These are phyloP conservation scores for Notiomystis cincta DNA, from an alignment of 2,113 vertebrate genomes.

Conservation along the genomic window DNA sequence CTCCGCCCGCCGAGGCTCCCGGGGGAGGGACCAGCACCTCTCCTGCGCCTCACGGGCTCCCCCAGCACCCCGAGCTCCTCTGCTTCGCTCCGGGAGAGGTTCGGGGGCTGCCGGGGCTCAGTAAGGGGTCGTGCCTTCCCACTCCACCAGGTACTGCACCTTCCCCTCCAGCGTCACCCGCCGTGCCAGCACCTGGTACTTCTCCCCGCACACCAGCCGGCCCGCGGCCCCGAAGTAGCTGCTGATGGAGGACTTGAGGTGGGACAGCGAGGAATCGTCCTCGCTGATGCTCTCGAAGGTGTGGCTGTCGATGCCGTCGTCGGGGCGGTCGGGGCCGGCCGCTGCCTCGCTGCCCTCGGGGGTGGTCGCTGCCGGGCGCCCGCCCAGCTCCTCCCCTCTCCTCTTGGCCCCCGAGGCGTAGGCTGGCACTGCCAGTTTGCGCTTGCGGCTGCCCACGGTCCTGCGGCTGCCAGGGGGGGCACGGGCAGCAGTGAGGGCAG, in stretches of 20 bases:
- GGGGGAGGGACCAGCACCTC: background rate
- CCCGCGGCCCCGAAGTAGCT: slow-evolving; percentile 89
- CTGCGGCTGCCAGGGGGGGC: slow-evolving; percentile 47
- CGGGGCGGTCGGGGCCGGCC: slow-evolving; percentile 49
- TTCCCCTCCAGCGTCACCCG: slow-evolving; percentile 87
- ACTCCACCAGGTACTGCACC: slow-evolving; percentile 94
- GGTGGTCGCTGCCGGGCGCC: slow-evolving; percentile 16
- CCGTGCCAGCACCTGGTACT: slow-evolving; percentile 91
- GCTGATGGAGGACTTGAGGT: slow-evolving; percentile 93
- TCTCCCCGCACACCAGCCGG: slow-evolving; percentile 87
- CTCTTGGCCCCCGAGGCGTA: slow-evolving; percentile 76
- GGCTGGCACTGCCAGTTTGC: slow-evolving; percentile 81
- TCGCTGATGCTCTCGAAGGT: slow-evolving; percentile 86
- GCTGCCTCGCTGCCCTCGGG: slow-evolving; percentile 67
- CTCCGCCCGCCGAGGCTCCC: accelerated
- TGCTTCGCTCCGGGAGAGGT: background rate
- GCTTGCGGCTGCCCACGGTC: slow-evolving; percentile 90
- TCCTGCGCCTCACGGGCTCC: background rate
- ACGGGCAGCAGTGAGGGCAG: background rate
- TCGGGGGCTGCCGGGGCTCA: slow-evolving; percentile 42
- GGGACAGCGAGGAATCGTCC: slow-evolving; percentile 83
- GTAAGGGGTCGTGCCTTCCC: slow-evolving; percentile 93
- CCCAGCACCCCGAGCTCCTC: background rate
- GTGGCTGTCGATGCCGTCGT: slow-evolving; percentile 76
- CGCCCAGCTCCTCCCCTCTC: slow-evolving; percentile 46